Evolutionary conservation across 1,140 invertebrate species (phyloP).

Genomic region (Camponotus pennsylvanicus): DNA sequence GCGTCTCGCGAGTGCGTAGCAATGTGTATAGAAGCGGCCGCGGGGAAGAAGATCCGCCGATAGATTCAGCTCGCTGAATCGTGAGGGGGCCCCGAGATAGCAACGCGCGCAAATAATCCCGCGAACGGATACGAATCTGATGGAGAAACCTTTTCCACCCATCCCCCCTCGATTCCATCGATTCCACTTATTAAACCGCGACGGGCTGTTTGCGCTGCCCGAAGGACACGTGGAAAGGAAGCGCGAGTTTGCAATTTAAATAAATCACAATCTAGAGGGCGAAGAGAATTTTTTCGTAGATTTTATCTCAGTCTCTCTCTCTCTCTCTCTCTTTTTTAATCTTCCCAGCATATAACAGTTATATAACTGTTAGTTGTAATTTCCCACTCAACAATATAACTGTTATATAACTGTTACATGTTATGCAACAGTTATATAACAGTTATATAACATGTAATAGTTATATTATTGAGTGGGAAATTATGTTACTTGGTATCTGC

Average conservation of each 20-base stretch:
- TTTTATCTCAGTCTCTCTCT: not conserved
- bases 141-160: not conserved
- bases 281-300: not conserved
- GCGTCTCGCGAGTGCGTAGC: conserved; percentile 67
- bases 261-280: not conserved
- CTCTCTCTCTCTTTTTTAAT: too few species aligned
- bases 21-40: conserved; percentile 70
- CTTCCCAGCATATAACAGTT: too few species aligned
- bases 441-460: too few species aligned
- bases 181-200: conserved; percentile 16
- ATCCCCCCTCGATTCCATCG: conserved; percentile 1
- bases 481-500: too few species aligned
- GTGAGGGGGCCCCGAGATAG: conserved; percentile 16
- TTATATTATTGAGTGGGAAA: too few species aligned
- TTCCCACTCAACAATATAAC: too few species aligned
- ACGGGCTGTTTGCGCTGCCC: not conserved
- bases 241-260: not conserved
- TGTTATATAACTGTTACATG: too few species aligned
- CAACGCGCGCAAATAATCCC: conserved; percentile 41
- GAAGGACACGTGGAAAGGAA: not conserved
- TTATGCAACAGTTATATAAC: too few species aligned
- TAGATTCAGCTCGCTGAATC: conserved; percentile 20
- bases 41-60: conserved; percentile 40
- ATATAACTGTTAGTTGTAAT: too few species aligned
- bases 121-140: conserved; percentile 32